Evolutionary conservation across 2,113 vertebrate genomes (phyloP).

Genomic region (Amphiprion ocellaris): DNA sequence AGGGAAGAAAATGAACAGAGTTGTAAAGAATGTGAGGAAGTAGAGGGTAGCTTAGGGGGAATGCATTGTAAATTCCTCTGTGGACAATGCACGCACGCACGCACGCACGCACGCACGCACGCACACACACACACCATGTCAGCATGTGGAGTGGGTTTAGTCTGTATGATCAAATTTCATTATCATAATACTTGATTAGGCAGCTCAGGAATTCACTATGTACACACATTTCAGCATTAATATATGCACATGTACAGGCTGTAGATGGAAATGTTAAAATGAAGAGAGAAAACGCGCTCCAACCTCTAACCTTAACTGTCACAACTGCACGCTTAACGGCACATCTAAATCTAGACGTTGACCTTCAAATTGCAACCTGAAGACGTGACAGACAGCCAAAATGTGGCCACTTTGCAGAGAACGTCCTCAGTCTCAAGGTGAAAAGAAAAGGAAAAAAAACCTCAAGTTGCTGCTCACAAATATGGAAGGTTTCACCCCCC

Average conservation of each 20-base stretch:
- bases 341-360: neutral
- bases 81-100: conserved; percentile 28
- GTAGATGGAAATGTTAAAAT: conserved; percentile 13
- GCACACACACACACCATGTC: conserved; percentile 66
- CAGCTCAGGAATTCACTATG: conserved; percentile 63
- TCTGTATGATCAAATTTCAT: conserved; percentile 69
- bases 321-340: neutral
- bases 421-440: neutral
- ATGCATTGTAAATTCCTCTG: conserved; percentile 56
- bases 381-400: neutral
- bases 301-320: neutral
- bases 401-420: neutral
- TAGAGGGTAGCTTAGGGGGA: conserved; percentile 17
- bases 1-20: conserved; percentile 21
- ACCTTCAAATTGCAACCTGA: neutral
- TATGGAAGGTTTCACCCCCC: neutral
- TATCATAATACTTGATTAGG: conserved; percentile 64
- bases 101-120: conserved; percentile 76
- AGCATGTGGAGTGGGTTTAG: conserved; percentile 50
- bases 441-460: neutral
- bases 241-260: conserved; percentile 39
- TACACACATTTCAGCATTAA: conserved; percentile 59
- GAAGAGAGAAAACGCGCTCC: conserved; percentile 20
- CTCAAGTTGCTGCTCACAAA: neutral
- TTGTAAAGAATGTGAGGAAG: conserved; percentile 46